phyloP scores from a whole-genome alignment of 2,797 vertebrate species.

The Macrochelys suwanniensis region DNA sequence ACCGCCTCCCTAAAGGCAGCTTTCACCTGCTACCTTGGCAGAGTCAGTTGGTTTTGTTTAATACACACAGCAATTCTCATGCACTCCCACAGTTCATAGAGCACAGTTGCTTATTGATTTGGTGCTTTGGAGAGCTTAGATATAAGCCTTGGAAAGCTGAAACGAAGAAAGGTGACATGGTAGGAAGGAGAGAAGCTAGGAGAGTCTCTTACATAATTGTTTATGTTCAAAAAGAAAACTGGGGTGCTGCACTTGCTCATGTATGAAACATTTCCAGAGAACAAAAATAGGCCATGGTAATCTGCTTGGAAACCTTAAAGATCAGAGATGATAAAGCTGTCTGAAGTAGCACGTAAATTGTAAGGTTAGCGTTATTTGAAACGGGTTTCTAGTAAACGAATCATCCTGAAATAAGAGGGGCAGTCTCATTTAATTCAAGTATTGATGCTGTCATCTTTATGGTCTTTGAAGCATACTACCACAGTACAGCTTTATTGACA shows the following conservation, averaged over 20 bases:
- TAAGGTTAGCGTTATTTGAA: neutral
- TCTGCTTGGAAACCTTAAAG: neutral
- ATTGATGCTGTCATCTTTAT: neutral
- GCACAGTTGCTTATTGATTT: neutral
- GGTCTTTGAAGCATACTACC: conserved; percentile 7
- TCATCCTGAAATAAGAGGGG: neutral
- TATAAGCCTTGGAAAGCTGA: neutral
- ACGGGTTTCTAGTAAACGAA: neutral
- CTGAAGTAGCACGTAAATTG: neutral
- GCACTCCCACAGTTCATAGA: neutral
- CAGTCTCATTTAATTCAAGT: neutral
- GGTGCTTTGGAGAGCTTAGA: neutral
- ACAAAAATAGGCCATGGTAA: neutral
- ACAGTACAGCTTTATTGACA: neutral
- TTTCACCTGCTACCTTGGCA: neutral
- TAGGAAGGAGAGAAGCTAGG: neutral
- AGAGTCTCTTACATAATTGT: conserved; percentile 33
- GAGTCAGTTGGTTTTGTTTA: neutral
- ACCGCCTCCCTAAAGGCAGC: neutral
- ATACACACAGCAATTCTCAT: neutral
- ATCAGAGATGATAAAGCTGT: neutral
- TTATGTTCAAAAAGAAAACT: conserved; percentile 3
- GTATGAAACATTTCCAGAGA: conserved; percentile 8
- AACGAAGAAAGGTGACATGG: neutral
- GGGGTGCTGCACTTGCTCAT: neutral